Base-by-base conservation (phyloP, 2,113 vertebrate species). In the Daboia siamensis region DNA sequence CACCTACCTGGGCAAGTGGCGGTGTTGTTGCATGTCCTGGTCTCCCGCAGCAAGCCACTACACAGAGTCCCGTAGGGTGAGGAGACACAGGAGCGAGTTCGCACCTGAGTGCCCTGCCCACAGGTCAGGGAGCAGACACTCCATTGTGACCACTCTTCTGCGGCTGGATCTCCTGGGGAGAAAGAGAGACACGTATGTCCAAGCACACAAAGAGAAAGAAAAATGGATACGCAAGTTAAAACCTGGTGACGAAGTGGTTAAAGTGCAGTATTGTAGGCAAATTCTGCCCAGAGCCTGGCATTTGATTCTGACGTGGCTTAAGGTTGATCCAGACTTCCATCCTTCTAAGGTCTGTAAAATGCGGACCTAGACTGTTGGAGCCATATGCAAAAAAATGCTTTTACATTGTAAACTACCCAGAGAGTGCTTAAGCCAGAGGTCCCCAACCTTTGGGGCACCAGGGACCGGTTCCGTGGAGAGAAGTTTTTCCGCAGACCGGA, bases 131-230 rank as follows among this genome's bases (percentile, higher is more conserved):
- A 99, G 96, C 99, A 99, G 93, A 99, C 98, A 29, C 99, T 99
- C 99, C 99, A 99, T 96, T 99, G 99, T 4, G 99, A 99, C 99
- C 99, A 99, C 94, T 99, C 99, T 97, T 99, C 99, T 0, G 99
- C 99, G 0, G 99, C 99, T 0, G 99, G 99, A 97, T 99, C 99
- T 93, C 99, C 99, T 99, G 97, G 29, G 61, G 0, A 8, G 90
- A 39, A 91, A 93, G 97, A 94, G 94, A 48, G 11, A 52, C 61
- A 84, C 1, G 11, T n/a, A 84, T 15, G 95, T 51, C 96, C 23
- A 93, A 11, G 54, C 90, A 93, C 91, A 57, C 24, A 20, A 4
- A 48, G 6, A 59, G 33, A 33, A 29, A 48, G 55, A 46, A 59
- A 61, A 86, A 33, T 11, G 9, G 8, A 57, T 2, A 1, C 3